These are phyloP conservation scores for Drosophila navojoa DNA, from an alignment of 1,140 invertebrate species.

Conservation along the genomic window DNA sequence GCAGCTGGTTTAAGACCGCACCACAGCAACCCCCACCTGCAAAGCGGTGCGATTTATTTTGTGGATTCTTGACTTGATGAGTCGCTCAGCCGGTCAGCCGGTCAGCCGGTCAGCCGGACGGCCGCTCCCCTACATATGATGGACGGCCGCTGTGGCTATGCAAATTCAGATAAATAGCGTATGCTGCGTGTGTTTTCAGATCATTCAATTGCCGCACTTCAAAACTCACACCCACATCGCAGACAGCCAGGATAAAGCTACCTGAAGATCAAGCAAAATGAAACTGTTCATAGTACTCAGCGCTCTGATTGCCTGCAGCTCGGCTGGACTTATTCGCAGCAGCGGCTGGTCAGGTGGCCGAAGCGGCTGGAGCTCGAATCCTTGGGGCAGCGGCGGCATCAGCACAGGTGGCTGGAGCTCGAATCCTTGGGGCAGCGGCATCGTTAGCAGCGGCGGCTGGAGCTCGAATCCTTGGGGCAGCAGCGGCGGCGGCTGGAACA, in stretches of 20 bases:
- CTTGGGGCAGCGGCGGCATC: constrained; percentile 46
- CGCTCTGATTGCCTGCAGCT: constrained; percentile 62
- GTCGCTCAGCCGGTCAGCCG: not conserved
- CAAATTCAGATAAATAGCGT: constrained; percentile 66
- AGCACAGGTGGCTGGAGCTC: constrained; percentile 55
- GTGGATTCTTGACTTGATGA: constrained; percentile 66
- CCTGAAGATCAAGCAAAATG: constrained; percentile 37
- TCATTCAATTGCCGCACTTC: constrained; percentile 67
- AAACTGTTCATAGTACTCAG: constrained; percentile 68
- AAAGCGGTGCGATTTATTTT: constrained; percentile 67
- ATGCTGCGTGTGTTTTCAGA: constrained; percentile 43
- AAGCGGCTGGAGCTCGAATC: constrained; percentile 44
- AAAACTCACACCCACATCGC: constrained; percentile 28
- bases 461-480: constrained; percentile 49
- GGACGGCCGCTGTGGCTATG: constrained; percentile 21
- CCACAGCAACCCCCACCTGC: constrained; percentile 47
- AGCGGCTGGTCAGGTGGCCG: constrained; percentile 20
- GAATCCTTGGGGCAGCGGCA: constrained; percentile 37
- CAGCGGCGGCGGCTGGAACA: constrained; percentile 53
- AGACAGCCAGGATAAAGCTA: constrained; percentile 8
- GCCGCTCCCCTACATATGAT: not conserved
- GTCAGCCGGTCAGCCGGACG: too few species aligned
- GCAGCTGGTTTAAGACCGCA: constrained; percentile 34
- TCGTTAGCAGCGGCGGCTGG: constrained; percentile 27
- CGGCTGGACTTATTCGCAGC: constrained; percentile 63